Base-by-base conservation (phyloP, 2,888 invertebrate genomes). In the Rhagium mordax region DNA sequence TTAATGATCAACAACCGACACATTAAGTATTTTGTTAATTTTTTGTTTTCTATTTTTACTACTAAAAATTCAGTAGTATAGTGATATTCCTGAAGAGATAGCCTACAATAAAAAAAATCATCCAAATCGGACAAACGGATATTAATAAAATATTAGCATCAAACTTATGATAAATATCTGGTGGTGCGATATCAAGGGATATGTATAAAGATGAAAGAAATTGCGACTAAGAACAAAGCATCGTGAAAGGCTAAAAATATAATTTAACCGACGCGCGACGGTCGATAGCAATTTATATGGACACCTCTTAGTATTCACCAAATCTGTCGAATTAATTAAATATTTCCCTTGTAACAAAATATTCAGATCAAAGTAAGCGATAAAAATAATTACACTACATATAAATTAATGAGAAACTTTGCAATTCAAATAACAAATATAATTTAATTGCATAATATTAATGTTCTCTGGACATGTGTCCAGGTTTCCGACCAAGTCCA, bases 381-480 rank as follows among this genome's bases (percentile, higher is more conserved):
- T 73, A 73, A 65, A 62, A 70, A 64, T 65, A 70, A 73, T 73
- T 70, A 73, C 73, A 27, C 53, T 21, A 48, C 55, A 53, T 61
- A 68, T 41, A 68, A 61, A 57, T 16, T 66, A 51, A 62, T 15
- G 61, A 51, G 41, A 29, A 61, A 60, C 59, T 73, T 73, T 73
- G 71, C 74, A 71, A 71, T 74, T 60, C 74, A 74, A 71, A 74
- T 74, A 41, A 29, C 55, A 51, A 72, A 68, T 60, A 70, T 70
- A 66, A 72, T 71, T 57, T 71, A 70, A 74, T 76, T 70, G 74
- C 70, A 62, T 69, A 72, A 79, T 77, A 78, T 72, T 77, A 79
- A 79, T 75, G 71, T 64, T 66, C 53, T 48, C 55, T 24, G 66
- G 78, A 76, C 81, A 79, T 80, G 80, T 81, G 81, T 74, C 80